Evolutionary conservation across 37 sponge, comb jelly and placozoan species (phyloP).

Genomic region (Cladorhizidae sp.): DNA sequence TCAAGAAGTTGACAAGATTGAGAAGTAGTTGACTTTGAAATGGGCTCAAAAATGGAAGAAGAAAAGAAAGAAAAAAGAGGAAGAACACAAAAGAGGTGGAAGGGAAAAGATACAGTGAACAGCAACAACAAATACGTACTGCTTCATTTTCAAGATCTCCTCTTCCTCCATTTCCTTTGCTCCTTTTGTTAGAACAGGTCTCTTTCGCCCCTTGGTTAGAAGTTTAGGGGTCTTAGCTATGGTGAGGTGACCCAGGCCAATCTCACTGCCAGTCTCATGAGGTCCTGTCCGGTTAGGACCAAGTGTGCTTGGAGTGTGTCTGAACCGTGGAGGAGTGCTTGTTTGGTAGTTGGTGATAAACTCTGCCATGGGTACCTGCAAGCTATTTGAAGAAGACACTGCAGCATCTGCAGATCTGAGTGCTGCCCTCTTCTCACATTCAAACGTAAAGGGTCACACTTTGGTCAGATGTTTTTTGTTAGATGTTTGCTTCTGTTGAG

Average conservation of each 20-base stretch:
- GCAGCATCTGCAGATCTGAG: slow-evolving; percentile 12
- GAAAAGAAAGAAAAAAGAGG: too few species aligned
- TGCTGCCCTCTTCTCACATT: background rate
- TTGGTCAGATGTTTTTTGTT: slow-evolving; percentile 4
- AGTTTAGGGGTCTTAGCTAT: slow-evolving; percentile 67
- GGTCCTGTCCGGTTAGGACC: background rate
- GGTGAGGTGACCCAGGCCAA: too few species aligned
- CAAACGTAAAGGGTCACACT: slow-evolving; percentile 70
- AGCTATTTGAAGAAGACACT: background rate
- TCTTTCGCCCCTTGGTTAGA: slow-evolving; percentile 29
- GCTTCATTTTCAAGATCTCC: slow-evolving; percentile 44
- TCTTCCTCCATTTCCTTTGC: slow-evolving; percentile 68
- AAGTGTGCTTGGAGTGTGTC: background rate
- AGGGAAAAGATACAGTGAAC: too few species aligned
- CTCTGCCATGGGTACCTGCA: slow-evolving; percentile 42
- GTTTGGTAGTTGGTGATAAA: slow-evolving; percentile 51
- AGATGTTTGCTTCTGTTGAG: too few species aligned
- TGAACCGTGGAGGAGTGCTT: slow-evolving; percentile 67
- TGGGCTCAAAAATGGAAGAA: too few species aligned
- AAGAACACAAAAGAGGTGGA: too few species aligned
- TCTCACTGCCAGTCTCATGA: background rate
- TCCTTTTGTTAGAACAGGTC: slow-evolving; percentile 43
- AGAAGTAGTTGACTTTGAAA: too few species aligned
- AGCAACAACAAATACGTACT: slow-evolving; percentile 30
- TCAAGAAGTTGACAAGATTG: too few species aligned